phyloP scores from a whole-genome alignment of 2,888 invertebrate species.

The Drosophila hawaiiensis region DNA sequence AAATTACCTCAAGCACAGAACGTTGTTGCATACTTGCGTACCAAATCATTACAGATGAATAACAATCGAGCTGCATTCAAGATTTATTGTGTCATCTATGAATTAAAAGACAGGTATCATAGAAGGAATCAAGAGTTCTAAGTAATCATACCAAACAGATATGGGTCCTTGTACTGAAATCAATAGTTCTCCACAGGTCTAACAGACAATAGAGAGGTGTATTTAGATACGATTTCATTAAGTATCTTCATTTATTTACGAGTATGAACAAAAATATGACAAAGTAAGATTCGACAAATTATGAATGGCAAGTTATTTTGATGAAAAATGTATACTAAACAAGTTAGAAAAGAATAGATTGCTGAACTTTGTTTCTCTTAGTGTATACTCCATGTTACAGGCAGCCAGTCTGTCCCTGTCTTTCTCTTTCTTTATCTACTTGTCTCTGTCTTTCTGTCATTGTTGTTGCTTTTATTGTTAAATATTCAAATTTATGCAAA shows the following conservation, averaged over 20 bases:
- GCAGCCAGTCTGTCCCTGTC: neutral
- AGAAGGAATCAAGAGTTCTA: neutral
- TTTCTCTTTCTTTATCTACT: neutral
- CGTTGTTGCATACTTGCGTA: neutral
- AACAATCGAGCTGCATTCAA: neutral
- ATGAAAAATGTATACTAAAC: neutral
- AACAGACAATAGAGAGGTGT: neutral
- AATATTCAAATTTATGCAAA: slow-evolving; percentile 79
- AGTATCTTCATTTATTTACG: neutral
- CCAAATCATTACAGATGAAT: neutral
- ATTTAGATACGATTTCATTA: neutral
- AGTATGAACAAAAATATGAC: neutral
- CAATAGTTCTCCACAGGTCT: neutral
- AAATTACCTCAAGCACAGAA: neutral
- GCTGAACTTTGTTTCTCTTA: slow-evolving; percentile 5
- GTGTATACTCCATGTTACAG: slow-evolving; percentile 24
- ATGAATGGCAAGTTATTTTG: neutral
- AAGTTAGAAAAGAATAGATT: neutral
- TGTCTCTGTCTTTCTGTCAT: slow-evolving; percentile 35
- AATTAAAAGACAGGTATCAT: neutral
- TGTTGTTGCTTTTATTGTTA: slow-evolving; percentile 59
- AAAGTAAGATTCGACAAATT: neutral
- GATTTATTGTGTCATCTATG: too few relatives aligned
- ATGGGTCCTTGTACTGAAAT: rapidly evolving
- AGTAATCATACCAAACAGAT: neutral